These are phyloP conservation scores for Esox lucius DNA, from an alignment of 2,797 vertebrate genomes.

Conservation along the genomic window DNA sequence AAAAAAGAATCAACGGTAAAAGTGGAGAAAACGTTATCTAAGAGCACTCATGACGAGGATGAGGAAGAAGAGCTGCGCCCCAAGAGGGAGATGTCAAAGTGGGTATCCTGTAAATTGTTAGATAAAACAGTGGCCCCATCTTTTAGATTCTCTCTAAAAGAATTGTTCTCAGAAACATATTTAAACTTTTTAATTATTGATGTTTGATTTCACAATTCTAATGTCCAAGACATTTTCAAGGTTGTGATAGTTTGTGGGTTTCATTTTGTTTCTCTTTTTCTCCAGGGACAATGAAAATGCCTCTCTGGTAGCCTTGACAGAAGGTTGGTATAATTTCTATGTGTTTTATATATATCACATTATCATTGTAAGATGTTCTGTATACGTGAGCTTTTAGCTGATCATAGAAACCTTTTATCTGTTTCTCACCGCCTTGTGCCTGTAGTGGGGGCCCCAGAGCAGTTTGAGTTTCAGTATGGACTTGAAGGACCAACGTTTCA, in stretches of 20 bases:
- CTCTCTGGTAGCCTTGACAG: not conserved
- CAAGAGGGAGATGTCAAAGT: not conserved
- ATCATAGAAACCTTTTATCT: not conserved
- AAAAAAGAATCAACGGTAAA: not conserved
- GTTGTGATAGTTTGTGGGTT: not conserved
- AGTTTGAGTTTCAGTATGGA: not conserved
- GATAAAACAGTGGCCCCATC: not conserved
- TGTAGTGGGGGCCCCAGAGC: not conserved
- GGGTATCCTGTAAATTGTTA: not conserved
- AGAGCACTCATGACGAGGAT: not conserved
- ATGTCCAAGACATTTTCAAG: not conserved
- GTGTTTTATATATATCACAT: not conserved
- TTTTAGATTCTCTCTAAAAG: slow-evolving; percentile 1
- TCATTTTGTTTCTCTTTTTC: not conserved
- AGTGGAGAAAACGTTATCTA: not conserved
- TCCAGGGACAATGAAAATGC: not conserved
- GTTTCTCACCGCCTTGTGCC: not conserved
- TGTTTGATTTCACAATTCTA: not conserved
- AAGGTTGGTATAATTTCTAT: not conserved
- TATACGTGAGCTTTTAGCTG: not conserved
- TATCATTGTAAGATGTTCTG: not conserved
- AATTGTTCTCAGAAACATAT: too few species aligned
- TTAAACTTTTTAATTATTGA: not conserved
- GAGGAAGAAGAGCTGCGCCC: not conserved
- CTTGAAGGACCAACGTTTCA: not conserved